Evolutionary conservation across 2,113 vertebrate genomes (phyloP), one percentile per base, ranked within the genome.

Genomic region (Lynx canadensis): DNA sequence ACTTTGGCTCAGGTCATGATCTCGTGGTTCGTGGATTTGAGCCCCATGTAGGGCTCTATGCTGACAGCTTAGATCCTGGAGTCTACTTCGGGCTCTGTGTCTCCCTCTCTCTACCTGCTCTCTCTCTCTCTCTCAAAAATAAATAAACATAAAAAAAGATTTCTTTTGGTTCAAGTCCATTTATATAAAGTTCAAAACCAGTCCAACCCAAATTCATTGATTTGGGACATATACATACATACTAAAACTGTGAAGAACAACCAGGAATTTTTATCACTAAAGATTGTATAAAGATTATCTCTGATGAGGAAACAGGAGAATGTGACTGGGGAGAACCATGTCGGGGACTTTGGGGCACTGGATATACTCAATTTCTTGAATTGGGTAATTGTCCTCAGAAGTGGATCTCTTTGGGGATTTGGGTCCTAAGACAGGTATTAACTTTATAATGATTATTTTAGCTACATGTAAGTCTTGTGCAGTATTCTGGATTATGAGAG

Each of bases 391-490:
- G 4, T 66, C 69, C 25, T 92, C 66, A 57, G 45, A 52, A 63
- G 45, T n/a, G 23, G 33, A 71, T 78, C 27, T 86, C 57, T 94
- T 95, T 80, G 55, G 68, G 41, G 36, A 50, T 89, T 78, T 80
- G 15, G 3, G 27, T 57, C 31, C 66, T 73, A 78, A 79, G 7
- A 88, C 81, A 38, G 12, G 18, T 65, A 90, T 88, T 92, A 82
- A 66, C 11, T 50, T 78, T 82, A 16, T 63, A 85, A 76, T 85
- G 89, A 82, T 65, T 60, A 95, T 81, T 93, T 95, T 81, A 68
- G 60, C 2, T 94, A 13, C 12, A 41, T 27, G 5, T 68, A 33
- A 63, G n/a, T 74, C 45, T 66, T 48, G 38, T 19, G 1, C 5
- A 68, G 16, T 78, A 10, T 71, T 95, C 14, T 82, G 82, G 31